Evolutionary conservation across 2,888 invertebrate species (phyloP).

Genomic region (Resseliella maxima): DNA sequence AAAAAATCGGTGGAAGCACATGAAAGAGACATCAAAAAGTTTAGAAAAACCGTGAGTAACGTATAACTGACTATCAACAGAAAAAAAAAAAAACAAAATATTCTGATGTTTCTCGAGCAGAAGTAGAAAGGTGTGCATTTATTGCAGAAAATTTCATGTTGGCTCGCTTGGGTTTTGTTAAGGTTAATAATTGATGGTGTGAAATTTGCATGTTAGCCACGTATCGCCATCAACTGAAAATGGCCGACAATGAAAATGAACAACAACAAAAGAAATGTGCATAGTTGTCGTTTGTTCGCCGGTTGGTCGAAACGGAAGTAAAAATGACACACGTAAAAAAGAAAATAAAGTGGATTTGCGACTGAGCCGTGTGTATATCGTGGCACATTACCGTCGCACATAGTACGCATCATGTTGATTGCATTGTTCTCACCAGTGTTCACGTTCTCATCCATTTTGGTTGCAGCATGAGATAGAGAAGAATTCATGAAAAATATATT

Average conservation of each 20-base stretch:
- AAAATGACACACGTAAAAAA: not conserved
- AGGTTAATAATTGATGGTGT: not conserved
- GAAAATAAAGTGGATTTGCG: constrained; percentile 5
- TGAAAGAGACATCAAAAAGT: no score
- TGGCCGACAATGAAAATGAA: not conserved
- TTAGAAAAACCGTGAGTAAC: no score
- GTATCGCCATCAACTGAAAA: not conserved
- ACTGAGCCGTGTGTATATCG: not conserved
- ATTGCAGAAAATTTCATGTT: no score
- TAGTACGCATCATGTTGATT: not conserved
- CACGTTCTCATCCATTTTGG: not conserved
- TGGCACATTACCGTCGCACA: not conserved
- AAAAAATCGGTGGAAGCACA: no score
- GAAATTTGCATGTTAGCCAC: constrained; percentile 35
- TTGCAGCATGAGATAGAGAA: not conserved
- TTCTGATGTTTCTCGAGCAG: no score
- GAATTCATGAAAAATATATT: not conserved
- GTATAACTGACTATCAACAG: no score
- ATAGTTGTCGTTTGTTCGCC: not conserved
- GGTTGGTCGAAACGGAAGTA: not conserved
- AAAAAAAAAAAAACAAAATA: no score
- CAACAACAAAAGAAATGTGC: not conserved
- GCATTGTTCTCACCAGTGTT: not conserved
- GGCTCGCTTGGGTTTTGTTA: not conserved
- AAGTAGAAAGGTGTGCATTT: no score